Conservation (phyloP, 2,113 vertebrate genomes). For the Telmatochromis brichardi region DNA sequence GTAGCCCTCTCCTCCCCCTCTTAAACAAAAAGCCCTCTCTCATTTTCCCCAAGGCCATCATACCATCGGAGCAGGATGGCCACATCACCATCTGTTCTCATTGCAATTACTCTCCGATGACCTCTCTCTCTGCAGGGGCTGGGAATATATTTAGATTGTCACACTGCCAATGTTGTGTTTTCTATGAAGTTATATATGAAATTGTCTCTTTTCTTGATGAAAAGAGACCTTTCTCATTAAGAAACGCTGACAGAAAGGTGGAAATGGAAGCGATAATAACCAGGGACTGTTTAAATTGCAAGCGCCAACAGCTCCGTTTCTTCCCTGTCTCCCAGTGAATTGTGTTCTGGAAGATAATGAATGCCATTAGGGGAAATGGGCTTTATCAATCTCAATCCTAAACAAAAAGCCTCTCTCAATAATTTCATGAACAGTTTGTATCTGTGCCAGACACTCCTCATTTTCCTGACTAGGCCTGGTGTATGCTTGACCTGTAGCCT, state of each 20-base stretch:
- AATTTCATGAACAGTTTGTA: neutral
- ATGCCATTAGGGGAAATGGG: conserved; percentile 29
- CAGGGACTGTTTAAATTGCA: neutral
- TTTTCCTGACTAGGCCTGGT: conserved; percentile 8
- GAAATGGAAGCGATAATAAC: conserved; percentile 24
- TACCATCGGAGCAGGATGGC: neutral
- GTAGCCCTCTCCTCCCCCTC: neutral
- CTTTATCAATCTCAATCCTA: conserved; percentile 31
- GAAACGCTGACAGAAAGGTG: neutral
- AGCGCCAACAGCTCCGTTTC: neutral
- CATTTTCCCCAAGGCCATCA: conserved; percentile 17
- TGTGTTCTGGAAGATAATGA: conserved; percentile 21
- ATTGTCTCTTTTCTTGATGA: neutral
- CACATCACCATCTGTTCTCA: conserved; percentile 56
- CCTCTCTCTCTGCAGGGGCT: conserved; percentile 7
- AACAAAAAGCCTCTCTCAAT: conserved; percentile 10
- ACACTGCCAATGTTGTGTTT: neutral
- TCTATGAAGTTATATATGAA: neutral
- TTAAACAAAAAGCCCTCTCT: neutral
- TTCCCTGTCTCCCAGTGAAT: neutral
- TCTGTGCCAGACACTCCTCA: neutral
- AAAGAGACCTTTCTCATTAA: neutral
- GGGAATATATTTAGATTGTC: conserved; percentile 23
- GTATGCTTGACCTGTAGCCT: neutral
- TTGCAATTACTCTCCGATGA: conserved; percentile 41